Conservation (phyloP, 2,888 invertebrate species). For the Metopia argyrocephala region DNA sequence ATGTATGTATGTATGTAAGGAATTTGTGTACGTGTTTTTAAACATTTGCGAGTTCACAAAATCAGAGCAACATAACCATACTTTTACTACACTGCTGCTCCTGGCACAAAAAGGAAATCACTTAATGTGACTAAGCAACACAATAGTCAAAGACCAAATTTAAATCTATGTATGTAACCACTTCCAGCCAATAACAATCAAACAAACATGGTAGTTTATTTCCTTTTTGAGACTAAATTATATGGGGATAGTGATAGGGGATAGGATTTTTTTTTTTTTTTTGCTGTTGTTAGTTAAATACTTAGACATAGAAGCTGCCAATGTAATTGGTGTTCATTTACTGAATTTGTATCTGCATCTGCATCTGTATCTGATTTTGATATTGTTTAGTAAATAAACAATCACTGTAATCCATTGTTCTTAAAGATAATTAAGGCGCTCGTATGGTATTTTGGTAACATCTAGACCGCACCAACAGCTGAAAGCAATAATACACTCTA, state of each 20-base stretch:
- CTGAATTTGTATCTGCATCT: constrained; percentile 17
- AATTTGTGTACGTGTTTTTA: not conserved
- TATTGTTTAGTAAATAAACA: constrained; percentile 54
- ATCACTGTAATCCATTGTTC: constrained; percentile 61
- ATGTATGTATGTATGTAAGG: not conserved
- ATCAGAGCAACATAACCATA: constrained; percentile 55
- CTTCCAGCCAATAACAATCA: not conserved
- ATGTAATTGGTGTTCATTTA: constrained; percentile 21
- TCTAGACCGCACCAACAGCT: constrained; percentile 58
- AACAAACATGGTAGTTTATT: constrained; percentile 36
- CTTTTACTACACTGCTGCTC: constrained; percentile 41
- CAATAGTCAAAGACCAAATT: constrained; percentile 40
- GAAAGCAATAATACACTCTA: constrained; percentile 63
- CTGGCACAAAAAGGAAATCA: constrained; percentile 57
- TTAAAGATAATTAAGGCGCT: constrained; percentile 67
- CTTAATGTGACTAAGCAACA: constrained; percentile 24
- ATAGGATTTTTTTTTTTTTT: no score
- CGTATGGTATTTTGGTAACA: constrained; percentile 65
- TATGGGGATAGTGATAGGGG: constrained; percentile 29
- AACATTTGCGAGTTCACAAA: constrained; percentile 15
- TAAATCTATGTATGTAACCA: not conserved
- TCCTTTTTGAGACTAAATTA: constrained; percentile 39
- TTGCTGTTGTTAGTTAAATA: not conserved
- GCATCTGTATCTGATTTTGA: constrained; percentile 38
- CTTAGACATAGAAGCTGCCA: not conserved